Base-by-base conservation (phyloP, 92 coral and sea anemone species). In the Plumapathes pennacea region DNA sequence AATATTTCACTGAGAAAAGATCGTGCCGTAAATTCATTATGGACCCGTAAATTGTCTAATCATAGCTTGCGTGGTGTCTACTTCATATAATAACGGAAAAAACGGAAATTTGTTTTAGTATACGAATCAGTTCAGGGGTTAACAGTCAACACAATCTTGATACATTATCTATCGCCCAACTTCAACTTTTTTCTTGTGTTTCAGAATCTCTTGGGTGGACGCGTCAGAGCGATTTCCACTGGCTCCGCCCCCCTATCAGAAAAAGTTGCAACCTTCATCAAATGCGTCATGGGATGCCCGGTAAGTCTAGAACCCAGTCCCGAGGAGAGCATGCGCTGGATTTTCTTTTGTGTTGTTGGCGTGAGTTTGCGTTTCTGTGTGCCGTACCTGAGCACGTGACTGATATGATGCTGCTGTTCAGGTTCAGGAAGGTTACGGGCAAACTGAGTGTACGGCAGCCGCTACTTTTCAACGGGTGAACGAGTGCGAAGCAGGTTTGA, bases 161-260 rank as follows among this genome's bases (percentile, higher is more conserved):
- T n/a, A n/a, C n/a, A n/a, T n/a, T n/a, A n/a, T n/a, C n/a, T n/a
- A n/a, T n/a, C n/a, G n/a, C n/a, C n/a, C n/a, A n/a, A n/a, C n/a
- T n/a, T 25, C 25, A 0, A 22, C 47, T 36, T 45, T 27, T 19
- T n/a, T 64, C 24, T 41, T 36, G 25, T 22, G 23, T 52, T 15
- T 8, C 49, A 91, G 97, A 73, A 77, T 53, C 72, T 84, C 18
- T 89, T 91, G 5, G 97, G 97, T 18, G 96, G 97, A 10, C 77
- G 76, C 23, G 95, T 91, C 25, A 83, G 96, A 1, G 38, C 65
- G 23, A 89, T 91, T 17, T 56, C 90, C 0, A 69, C 81, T 38
- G 97, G 97, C 8, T 91, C 97, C 21, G 97, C 97, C 9, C 97
- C 97, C 3, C 60, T 91, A 51, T 87, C 97, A 7, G 96, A 87